Base-by-base conservation (phyloP, 1,140 invertebrate genomes). In the Nilaparvata lugens region DNA sequence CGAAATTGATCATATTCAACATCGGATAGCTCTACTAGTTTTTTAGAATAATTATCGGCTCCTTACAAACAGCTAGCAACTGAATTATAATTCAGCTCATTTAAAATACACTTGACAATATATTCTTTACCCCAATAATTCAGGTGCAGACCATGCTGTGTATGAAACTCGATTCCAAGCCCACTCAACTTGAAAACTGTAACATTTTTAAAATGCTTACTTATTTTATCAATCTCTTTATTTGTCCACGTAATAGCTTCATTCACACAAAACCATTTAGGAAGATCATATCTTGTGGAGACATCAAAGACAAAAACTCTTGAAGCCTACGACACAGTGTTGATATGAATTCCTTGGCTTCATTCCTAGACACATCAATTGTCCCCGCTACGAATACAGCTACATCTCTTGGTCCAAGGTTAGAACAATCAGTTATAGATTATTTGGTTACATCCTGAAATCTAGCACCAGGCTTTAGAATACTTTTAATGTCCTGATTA, bases 201-300 rank as follows among this genome's bases (percentile, higher is more conserved):
- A 18, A 56, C 60, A 61, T 61, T 61, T 16, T 16, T 38, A 40
- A 38, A 56, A 42, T 21, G 13, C 14, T 52, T 21, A 56, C 60
- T 55, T 16, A 61, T 25, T 19, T 38, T 21, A 18, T 45, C 5
- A 19, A 42, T 35, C 14, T 21, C 19, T 38, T 48, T 18, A 45
- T 42, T 61, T 4, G 60, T 61, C 16, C 56, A 56, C 24, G 14
- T 56, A 2, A 61, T 54, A 56, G 55, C 60, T 31, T 58, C 21
- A 40, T 61, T 61, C 3, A 61, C 52, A 57, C 19, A 18, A 19
- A 35, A 58, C 52, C 60, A 58, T 14, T 38, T 28, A 18, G 19
- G 19, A 2, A 56, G 52, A 56, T 61, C 60, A 42, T 61, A 52
- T 56, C 52, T 55, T 4, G 57, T 19, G 16, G 53, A 31, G 11